A percentile compares a stretch with the other conserved stretches of the same genome.
Evolutionary conservation across 2,888 invertebrate species (phyloP).

Genomic region (Drosophila anomalata): DNA sequence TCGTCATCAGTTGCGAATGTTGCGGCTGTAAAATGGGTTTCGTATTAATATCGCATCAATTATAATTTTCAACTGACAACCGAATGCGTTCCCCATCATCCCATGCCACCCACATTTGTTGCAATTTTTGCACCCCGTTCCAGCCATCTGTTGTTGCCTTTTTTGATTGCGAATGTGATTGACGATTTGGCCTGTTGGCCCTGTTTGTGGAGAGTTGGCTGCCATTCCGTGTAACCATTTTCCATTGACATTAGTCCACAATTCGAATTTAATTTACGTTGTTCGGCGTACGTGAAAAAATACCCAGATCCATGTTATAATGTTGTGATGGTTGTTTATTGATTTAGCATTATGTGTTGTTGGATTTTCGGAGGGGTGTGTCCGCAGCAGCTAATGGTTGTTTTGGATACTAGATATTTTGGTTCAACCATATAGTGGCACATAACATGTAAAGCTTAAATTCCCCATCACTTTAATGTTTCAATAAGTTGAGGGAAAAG

Average conservation of each 20-base stretch:
- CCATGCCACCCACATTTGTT: constrained; percentile 64
- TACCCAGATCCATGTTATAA: constrained; percentile 5
- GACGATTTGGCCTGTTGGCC: constrained; percentile 24
- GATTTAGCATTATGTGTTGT: constrained; percentile 68
- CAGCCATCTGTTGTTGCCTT: constrained; percentile 3
- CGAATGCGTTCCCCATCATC: constrained; percentile 59
- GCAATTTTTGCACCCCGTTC: constrained; percentile 47
- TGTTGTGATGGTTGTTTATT: constrained; percentile 56
- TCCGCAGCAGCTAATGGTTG: constrained; percentile 57
- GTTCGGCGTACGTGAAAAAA: constrained; percentile 22
- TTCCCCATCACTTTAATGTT: neutral
- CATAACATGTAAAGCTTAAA: neutral
- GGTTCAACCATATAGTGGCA: neutral
- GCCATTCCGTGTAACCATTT: constrained; percentile 38
- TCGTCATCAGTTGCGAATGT: constrained; percentile 52
- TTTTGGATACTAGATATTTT: constrained; percentile 6
- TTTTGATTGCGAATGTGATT: constrained; percentile 32
- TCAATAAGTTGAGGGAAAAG: neutral
- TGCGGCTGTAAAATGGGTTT: constrained; percentile 35
- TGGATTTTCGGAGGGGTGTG: constrained; percentile 29
- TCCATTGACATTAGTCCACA: constrained; percentile 40
- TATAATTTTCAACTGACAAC: constrained; percentile 74
- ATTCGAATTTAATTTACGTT: constrained; percentile 61
- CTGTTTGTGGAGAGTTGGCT: constrained; percentile 18
- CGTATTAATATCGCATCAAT: constrained; percentile 79